phyloP scores from a whole-genome alignment of 2,113 vertebrate genomes.

The Caracal caracal region DNA sequence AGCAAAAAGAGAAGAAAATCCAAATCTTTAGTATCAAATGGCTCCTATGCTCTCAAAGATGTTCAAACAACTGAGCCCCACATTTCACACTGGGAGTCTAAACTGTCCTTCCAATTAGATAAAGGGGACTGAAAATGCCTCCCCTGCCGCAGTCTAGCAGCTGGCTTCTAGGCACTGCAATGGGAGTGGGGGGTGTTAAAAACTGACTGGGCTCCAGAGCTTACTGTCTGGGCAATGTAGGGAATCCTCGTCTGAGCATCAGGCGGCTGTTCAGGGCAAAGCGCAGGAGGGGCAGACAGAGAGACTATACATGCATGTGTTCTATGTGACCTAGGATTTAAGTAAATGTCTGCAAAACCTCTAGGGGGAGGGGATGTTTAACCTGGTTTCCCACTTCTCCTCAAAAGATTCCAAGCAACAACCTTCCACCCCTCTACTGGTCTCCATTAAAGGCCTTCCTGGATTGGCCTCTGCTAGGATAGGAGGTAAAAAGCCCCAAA shows the following conservation, averaged over 20 bases:
- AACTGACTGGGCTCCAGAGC: neutral
- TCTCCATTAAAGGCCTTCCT: neutral
- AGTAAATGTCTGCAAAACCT: neutral
- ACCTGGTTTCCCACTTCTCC: neutral
- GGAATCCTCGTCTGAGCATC: neutral
- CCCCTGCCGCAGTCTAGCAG: neutral
- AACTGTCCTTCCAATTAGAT: neutral
- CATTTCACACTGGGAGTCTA: neutral
- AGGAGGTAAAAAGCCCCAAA: neutral
- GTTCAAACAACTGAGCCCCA: neutral
- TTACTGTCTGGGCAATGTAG: neutral
- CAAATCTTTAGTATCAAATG: neutral
- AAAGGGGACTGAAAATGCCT: neutral
- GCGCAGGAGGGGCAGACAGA: neutral
- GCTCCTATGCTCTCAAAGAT: neutral
- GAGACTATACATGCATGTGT: neutral
- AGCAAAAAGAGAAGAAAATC: neutral
- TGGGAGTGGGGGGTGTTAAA: neutral
- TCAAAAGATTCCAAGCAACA: constrained; percentile 19
- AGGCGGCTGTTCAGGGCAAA: neutral
- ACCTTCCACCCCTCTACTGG: neutral
- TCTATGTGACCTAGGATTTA: neutral
- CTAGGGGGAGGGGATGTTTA: neutral
- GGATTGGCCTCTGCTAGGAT: neutral
- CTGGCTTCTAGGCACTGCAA: neutral